Evolutionary conservation across 2,888 invertebrate genomes (phyloP).

Genomic region (Cyaniris semiargus): DNA sequence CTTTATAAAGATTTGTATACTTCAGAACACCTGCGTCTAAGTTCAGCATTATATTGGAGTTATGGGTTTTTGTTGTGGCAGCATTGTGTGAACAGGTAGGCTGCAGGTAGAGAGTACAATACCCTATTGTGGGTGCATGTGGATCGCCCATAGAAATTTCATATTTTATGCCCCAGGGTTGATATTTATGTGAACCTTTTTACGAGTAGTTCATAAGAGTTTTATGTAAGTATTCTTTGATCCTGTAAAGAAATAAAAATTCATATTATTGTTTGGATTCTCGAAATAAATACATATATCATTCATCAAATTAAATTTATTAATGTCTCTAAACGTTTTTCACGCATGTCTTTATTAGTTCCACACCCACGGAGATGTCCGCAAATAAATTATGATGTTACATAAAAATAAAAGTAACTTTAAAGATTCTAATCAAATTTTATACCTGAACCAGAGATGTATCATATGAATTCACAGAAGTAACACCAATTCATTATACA

Average conservation of each 20-base stretch:
- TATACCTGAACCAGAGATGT: background rate
- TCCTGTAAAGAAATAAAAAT: background rate
- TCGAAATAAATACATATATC: background rate
- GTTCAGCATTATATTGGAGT: background rate
- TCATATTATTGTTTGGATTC: background rate
- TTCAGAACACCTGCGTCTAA: background rate
- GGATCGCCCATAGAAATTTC: background rate
- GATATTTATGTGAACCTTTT: background rate
- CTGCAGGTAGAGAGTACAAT: constrained; percentile 1
- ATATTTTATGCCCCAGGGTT: constrained; percentile 4
- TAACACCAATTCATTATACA: constrained; percentile 7
- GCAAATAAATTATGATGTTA: background rate
- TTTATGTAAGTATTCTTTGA: background rate
- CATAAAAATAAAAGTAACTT: background rate
- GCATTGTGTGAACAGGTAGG: constrained; percentile 17
- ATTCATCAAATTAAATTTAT: background rate
- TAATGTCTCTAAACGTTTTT: background rate
- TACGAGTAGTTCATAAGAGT: background rate
- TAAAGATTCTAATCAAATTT: background rate
- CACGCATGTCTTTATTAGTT: background rate
- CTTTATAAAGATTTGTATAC: background rate
- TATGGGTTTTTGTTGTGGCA: constrained; percentile 1
- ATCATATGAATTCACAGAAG: constrained; percentile 15
- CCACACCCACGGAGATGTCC: background rate
- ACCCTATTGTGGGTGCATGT: constrained; percentile 6